These are phyloP conservation scores for Synodontis membranacea DNA, from an alignment of 2,113 vertebrate genomes.

Conservation along the genomic window DNA sequence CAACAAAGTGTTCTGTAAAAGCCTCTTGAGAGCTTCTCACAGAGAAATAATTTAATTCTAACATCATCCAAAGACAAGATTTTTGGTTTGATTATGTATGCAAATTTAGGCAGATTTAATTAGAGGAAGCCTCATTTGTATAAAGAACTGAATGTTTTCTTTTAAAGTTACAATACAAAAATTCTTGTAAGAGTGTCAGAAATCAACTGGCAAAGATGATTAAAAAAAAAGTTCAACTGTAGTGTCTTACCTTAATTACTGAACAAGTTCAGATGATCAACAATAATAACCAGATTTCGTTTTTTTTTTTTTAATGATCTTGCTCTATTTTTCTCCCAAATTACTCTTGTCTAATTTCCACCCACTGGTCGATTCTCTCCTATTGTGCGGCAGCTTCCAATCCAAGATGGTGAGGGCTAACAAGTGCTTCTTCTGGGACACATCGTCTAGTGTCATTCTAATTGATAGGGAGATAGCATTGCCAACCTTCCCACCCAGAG, in stretches of 20 bases:
- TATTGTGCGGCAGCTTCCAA: background rate
- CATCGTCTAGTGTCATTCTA: slow-evolving; percentile 1
- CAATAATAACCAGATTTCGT: background rate
- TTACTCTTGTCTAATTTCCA: background rate
- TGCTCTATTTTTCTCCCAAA: background rate
- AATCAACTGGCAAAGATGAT: background rate
- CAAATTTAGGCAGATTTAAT: background rate
- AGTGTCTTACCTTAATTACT: background rate
- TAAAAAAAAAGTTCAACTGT: background rate
- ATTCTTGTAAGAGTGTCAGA: background rate
- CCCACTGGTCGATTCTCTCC: background rate
- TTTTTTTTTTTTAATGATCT: background rate
- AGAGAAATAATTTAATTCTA: background rate
- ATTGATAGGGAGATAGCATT: background rate
- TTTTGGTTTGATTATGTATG: background rate
- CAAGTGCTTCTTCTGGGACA: slow-evolving; percentile 13
- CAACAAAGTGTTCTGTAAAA: background rate
- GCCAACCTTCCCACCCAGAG: background rate
- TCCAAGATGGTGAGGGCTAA: background rate
- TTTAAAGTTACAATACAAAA: background rate
- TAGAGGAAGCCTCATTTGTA: background rate
- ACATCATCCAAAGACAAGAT: background rate
- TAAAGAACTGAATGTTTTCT: background rate
- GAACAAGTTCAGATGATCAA: background rate
- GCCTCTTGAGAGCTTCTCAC: background rate